Base-by-base conservation (phyloP, 2,797 vertebrate species). In the Scolopax bukidnonensis region DNA sequence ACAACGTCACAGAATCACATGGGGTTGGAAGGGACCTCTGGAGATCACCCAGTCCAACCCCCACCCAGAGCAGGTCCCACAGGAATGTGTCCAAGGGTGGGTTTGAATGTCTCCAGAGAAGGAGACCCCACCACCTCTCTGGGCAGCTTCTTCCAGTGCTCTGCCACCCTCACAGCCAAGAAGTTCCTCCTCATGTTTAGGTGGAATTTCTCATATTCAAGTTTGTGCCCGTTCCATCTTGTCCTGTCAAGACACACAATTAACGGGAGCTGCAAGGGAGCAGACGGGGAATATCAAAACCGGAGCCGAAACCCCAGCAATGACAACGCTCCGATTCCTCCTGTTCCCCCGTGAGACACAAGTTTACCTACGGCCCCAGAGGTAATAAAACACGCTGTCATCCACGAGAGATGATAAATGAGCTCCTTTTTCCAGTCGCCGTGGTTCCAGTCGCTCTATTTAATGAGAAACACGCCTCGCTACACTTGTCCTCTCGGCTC, bases 401-500 rank as follows among this genome's bases (percentile, higher is more conserved):
- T 32, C 76, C 76, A 8, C 6, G 40, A 81, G 93, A 45, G 27
- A 50, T 88, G 91, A 96, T 78, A 73, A 88, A 95, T 36, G 94
- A 93, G 89, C 64, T 93, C 85, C 69, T 61, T 71, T 47, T 59
- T 80, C 70, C 82, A 36, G 68, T 5, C 53, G 91, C 79, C 20
- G 43, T 18, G 69, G 40, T 91, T 70, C 87, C 87, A 90, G 67
- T 94, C 54, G 51, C 87, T 85, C 2, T 60, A 21, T 64, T 91
- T 95, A 86, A 94, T 81, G 91, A 96, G 89, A 84, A 95, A 95
- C 40, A 77, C 4, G 65, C 84, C 69, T 93, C 56, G 6, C 84
- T 57, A 60, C 79, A 16, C 94, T 85, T 47, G 60, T 85, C 82
- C 45, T 33, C 32, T 48, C 84, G 54, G 61, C 79, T 65, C 8